Conservation (phyloP, 2,113 vertebrate genomes). For the Sebastes fasciatus region DNA sequence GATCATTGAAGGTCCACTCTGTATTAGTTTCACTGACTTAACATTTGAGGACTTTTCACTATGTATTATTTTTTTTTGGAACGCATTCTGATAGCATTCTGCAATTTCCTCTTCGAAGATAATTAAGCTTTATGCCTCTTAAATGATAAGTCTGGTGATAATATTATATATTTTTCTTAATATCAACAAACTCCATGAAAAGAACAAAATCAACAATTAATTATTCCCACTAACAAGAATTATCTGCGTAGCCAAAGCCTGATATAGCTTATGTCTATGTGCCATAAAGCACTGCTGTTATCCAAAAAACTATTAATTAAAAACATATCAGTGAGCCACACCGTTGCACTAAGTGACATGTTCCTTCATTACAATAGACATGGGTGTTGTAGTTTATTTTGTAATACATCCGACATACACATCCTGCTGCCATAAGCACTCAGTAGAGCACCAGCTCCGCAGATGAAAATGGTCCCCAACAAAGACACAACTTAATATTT, state of each 20-base stretch:
- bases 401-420: not conserved
- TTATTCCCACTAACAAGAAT: not conserved
- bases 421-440: not conserved
- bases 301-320: not conserved
- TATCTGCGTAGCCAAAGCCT: not conserved
- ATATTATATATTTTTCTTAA: not conserved
- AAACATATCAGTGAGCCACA: not conserved
- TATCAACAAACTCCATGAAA: not conserved
- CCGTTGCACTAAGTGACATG: not conserved
- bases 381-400: not conserved
- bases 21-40: too few relatives aligned
- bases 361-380: not conserved
- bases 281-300: not conserved
- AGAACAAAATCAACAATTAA: not conserved
- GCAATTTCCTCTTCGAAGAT: not conserved
- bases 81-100: not conserved
- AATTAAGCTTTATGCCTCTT: not conserved
- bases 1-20: not conserved
- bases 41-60: too few relatives aligned
- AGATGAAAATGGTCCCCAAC: not conserved
- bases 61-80: not conserved
- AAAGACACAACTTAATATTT: not conserved
- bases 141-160: not conserved
- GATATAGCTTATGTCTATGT: not conserved
- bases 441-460: not conserved